phyloP scores from a whole-genome alignment of 2,797 vertebrate species.

The Acanthurus tractus region DNA sequence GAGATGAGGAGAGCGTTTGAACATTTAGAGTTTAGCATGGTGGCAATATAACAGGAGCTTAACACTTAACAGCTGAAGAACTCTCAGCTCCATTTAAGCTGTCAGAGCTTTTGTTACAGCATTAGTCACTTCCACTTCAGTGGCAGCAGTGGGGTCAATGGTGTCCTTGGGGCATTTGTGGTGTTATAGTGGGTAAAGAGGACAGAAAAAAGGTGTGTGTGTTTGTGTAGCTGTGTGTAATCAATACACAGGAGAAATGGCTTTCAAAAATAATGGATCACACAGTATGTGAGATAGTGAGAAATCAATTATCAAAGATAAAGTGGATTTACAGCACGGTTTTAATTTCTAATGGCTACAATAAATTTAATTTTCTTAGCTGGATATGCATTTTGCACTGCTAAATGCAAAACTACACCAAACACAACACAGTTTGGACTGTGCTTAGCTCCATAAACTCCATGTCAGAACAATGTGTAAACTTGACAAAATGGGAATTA shows the following conservation, averaged over 20 bases:
- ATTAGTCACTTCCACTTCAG: conserved; percentile 76
- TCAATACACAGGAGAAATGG: conserved; percentile 49
- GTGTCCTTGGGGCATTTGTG: conserved; percentile 65
- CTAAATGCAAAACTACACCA: conserved; percentile 24
- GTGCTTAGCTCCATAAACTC: background rate
- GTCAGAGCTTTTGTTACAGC: conserved; percentile 66
- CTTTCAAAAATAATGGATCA: conserved; percentile 59
- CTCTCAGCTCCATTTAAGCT: conserved; percentile 66
- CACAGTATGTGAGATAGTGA: conserved; percentile 19
- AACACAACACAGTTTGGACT: conserved; percentile 1
- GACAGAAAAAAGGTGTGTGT: conserved; percentile 13
- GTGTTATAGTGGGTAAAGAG: conserved; percentile 40
- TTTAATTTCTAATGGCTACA: conserved; percentile 40
- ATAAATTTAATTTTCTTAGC: conserved; percentile 39
- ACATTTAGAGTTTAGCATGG: conserved; percentile 31
- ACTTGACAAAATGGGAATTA: background rate
- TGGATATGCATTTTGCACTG: conserved; percentile 27
- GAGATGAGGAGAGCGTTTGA: conserved; percentile 5
- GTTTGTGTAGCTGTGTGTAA: conserved; percentile 23
- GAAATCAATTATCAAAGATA: conserved; percentile 55
- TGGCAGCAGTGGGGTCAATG: conserved; percentile 60
- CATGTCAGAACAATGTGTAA: too few species aligned
- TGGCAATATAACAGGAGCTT: conserved; percentile 28
- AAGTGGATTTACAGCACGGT: conserved; percentile 44
- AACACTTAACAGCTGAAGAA: conserved; percentile 49